A percentile compares a stretch with the other conserved stretches of the same genome.
phyloP scores from a whole-genome alignment of 2,797 vertebrate species.

The Girardinus metallicus region DNA sequence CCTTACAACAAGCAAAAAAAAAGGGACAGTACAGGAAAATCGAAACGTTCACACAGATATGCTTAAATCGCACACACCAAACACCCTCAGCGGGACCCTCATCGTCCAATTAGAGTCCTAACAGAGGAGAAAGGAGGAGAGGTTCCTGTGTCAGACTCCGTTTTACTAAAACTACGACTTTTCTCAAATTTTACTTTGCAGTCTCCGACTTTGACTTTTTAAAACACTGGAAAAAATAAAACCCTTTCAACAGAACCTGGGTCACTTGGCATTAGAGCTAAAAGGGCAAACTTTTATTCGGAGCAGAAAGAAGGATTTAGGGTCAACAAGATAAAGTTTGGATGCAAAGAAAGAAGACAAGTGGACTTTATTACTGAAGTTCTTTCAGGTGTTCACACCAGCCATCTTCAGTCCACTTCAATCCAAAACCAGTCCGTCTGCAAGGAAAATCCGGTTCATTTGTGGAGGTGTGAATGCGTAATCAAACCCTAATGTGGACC shows the following conservation, averaged over 20 bases:
- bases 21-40: conserved; percentile 65
- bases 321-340: background rate
- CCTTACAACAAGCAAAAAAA: conserved; percentile 46
- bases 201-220: background rate
- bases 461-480: too few species aligned
- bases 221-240: background rate
- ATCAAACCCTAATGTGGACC: too few species aligned
- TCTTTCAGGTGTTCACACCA: too few species aligned
- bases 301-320: background rate
- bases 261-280: background rate
- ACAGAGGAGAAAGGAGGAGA: conserved; percentile 26
- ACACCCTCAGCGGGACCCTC: conserved; percentile 53
- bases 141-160: conserved; percentile 31
- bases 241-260: background rate
- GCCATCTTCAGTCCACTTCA: too few species aligned
- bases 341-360: background rate
- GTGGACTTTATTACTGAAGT: background rate
- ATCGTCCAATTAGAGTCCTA: conserved; percentile 73
- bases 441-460: too few species aligned
- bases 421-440: too few species aligned
- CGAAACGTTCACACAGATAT: conserved; percentile 62
- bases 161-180: conserved; percentile 25
- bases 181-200: conserved; percentile 1
- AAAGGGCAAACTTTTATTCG: background rate
- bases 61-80: conserved; percentile 27